Evolutionary conservation across 1,140 invertebrate species (phyloP), one percentile per base, ranked within the genome.

Genomic region (Mesaphorura yosii): DNA sequence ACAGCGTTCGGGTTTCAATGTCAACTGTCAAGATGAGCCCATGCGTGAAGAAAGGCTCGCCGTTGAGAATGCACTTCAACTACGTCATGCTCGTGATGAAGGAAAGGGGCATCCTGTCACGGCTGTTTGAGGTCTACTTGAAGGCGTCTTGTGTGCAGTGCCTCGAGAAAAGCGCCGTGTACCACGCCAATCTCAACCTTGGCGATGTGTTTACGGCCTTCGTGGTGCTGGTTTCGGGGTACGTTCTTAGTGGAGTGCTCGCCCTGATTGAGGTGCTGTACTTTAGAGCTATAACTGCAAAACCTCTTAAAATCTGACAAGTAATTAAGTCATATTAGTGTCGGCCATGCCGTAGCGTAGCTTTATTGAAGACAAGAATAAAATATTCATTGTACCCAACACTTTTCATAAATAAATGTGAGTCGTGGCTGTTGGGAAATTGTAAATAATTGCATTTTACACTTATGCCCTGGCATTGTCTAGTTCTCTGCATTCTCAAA

Each of bases 31-130:
- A 51, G 31, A 38, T 22, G 12, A 38, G 49, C 15, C 20, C 23
- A 17, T 51, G 40, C 29, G 22, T 51, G 6, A 41, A 38, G 20
- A 51, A 41, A 41, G 17, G 49, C n/a, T 41, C 37, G 12, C n/a
- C 34, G 6, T 27, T 48, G 10, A 4, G 14, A 28, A 40, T 41
- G 17, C 28, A 41, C 22, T 41, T 51, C 23, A 51, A 51, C 29
- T 38, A 51, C 39, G 22, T 38, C 31, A 10, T 53, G 34, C 40
- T 45, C 17, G 6, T 53, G 2, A 31, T 53, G 40, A 19, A 53
- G 14, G 51, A 53, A 46, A 26, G 51, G 3, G 51, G 51, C 22
- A 45, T 53, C 4, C 23, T 26, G 29, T 45, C 34, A 26, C 25
- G 51, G n/a, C 28, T 53, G 27, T 5, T 53, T 3, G 23, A 53